phyloP scores from a whole-genome alignment of 2,888 invertebrate genomes.

The Dynastes tityus region DNA sequence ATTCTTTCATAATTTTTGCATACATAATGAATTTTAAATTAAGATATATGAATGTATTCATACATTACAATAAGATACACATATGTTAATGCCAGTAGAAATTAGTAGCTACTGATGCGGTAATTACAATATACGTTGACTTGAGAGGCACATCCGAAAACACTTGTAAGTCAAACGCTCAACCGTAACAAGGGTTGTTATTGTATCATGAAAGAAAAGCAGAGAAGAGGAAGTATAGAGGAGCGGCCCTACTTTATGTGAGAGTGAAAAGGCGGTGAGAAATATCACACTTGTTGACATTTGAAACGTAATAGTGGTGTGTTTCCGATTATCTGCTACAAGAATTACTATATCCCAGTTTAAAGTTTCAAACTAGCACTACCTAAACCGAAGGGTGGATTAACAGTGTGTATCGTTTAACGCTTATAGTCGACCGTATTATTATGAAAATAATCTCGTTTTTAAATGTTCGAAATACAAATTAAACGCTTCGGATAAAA shows the following conservation, averaged over 20 bases:
- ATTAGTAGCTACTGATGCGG: not conserved
- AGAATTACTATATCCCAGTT: not conserved
- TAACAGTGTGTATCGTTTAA: too few species aligned
- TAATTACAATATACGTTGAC: slow-evolving; percentile 26
- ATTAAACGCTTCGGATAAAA: too few species aligned
- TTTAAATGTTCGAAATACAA: too few species aligned
- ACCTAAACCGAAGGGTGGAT: too few species aligned
- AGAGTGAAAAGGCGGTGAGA: slow-evolving; percentile 29
- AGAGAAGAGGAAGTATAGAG: slow-evolving; percentile 20
- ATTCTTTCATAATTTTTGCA: too few species aligned
- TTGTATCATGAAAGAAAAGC: slow-evolving; percentile 23
- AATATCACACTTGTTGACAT: slow-evolving; percentile 24
- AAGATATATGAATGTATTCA: too few species aligned
- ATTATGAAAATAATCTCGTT: too few species aligned
- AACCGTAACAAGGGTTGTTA: slow-evolving; percentile 38
- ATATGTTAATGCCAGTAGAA: too few species aligned
- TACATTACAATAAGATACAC: too few species aligned
- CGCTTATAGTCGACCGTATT: too few species aligned
- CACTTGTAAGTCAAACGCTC: slow-evolving; percentile 38
- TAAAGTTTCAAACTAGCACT: too few species aligned
- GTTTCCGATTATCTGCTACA: slow-evolving; percentile 23
- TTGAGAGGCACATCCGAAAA: slow-evolving; percentile 38
- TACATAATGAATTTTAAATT: too few species aligned
- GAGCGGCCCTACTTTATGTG: slow-evolving; percentile 23
- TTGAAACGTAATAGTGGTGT: slow-evolving; percentile 33